Conservation (phyloP, 1,140 invertebrate species). For the Melitaea cinxia region DNA sequence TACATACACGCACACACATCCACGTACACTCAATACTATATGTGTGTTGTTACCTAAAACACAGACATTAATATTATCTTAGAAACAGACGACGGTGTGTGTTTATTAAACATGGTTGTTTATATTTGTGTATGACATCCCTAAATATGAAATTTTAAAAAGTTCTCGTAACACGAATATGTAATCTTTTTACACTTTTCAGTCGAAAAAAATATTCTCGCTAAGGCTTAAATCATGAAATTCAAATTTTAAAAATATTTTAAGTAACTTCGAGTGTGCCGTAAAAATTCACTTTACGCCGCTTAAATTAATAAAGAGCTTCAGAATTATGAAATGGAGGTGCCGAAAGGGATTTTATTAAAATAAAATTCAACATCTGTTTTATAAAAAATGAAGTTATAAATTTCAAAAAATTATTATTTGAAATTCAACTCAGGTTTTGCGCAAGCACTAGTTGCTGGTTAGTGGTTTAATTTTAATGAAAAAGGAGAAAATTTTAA, state of each 20-base stretch:
- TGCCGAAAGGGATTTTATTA: not conserved
- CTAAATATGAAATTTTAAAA: no score
- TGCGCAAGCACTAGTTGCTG: not conserved
- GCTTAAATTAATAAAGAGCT: slow-evolving; percentile 14
- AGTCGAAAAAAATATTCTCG: not conserved
- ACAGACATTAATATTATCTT: no score
- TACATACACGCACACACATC: no score
- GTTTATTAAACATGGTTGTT: no score
- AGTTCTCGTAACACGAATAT: not conserved
- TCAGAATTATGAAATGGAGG: slow-evolving; percentile 7
- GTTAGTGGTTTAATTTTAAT: not conserved
- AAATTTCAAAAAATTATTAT: slow-evolving; percentile 5
- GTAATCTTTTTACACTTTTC: not conserved
- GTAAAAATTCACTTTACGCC: slow-evolving; percentile 17
- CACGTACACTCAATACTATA: no score
- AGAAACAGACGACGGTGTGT: no score
- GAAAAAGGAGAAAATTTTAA: not conserved
- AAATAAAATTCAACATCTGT: slow-evolving; percentile 4
- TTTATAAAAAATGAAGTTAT: not conserved
- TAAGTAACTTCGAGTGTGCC: slow-evolving; percentile 1
- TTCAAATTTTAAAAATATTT: slow-evolving; percentile 1
- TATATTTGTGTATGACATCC: no score
- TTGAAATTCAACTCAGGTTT: not conserved
- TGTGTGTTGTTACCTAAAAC: no score
- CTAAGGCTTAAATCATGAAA: not conserved